Base-by-base conservation (phyloP, 2,113 vertebrate species). In the Tor tambroides region DNA sequence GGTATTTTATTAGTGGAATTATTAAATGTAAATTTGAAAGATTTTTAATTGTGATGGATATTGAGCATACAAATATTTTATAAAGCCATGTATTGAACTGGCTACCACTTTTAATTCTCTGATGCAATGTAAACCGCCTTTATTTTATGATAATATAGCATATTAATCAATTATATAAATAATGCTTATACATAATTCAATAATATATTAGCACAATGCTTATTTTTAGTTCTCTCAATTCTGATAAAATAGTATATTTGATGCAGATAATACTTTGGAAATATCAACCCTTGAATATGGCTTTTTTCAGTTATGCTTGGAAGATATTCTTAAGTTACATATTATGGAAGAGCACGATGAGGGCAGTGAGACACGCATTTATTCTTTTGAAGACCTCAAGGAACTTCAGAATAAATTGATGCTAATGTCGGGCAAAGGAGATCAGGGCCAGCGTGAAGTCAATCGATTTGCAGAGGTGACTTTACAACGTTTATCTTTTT, bases 331-430 rank as follows among this genome's bases (percentile, higher is more conserved):
- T 32, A 84, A 5, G 78, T 89, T 99, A 79, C 89, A 88, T 30
- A 96, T 99, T 15, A 93, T 83, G 0, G 96, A 96, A 80, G 94
- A 92, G 26, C 93, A 94, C 1, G 93, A 92, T 3, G 93, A 84
- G 0, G 89, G 88, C 38, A 85, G 85, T 17, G 86, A 92, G 10
- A 74, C 56, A 0, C 92, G 95, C 30, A 59, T 46, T 8, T 98
- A 97, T 88, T 95, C 96, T 0, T 91, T 97, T 7, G 96, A 97
- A 19, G 97, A 99, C 51, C 94, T 99, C 32, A 92, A 94, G 2
- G 98, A 99, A n/a, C 94, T 99, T 56, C 94, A 98, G 90, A 98
- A 99, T 93, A 99, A 99, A 87, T 93, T 99, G 74, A 99, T 99
- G 98, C 96, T 99, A 15, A 98, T 99, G 97, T 99, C 98, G 0